Conservation (phyloP, 2,888 invertebrate genomes). For the Tetrapedia diversipes region DNA sequence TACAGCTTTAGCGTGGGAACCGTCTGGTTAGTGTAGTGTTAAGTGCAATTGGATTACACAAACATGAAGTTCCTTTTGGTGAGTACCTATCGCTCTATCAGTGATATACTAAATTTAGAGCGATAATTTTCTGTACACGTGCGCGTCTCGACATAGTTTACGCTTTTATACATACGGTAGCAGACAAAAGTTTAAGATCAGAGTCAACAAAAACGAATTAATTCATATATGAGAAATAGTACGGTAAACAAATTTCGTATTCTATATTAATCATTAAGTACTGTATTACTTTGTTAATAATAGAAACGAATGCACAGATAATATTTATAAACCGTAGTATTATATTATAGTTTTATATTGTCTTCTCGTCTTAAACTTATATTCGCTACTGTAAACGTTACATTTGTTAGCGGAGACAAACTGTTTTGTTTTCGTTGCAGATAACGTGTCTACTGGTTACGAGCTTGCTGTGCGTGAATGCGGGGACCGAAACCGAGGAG, state of each 20-base stretch:
- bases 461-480: slow-evolving; percentile 54
- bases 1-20: background rate
- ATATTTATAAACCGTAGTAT: too few species aligned
- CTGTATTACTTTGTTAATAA: too few species aligned
- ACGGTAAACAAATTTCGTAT: too few species aligned
- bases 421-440: slow-evolving; percentile 20
- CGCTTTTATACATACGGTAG: too few species aligned
- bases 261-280: too few species aligned
- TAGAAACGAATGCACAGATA: too few species aligned
- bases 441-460: slow-evolving; percentile 52
- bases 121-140: background rate
- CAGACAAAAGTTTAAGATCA: too few species aligned
- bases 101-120: background rate
- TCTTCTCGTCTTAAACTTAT: too few species aligned
- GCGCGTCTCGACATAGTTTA: background rate
- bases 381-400: too few species aligned
- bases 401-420: background rate
- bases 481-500: slow-evolving; percentile 34
- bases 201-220: too few species aligned
- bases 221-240: too few species aligned
- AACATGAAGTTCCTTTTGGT: slow-evolving; percentile 74
- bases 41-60: slow-evolving; percentile 67
- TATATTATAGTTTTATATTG: too few species aligned
- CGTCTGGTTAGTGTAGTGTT: slow-evolving; percentile 61
- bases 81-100: slow-evolving; percentile 46